These are phyloP conservation scores for Pelecanus crispus DNA, from an alignment of 2,113 vertebrate genomes.

Conservation along the genomic window DNA sequence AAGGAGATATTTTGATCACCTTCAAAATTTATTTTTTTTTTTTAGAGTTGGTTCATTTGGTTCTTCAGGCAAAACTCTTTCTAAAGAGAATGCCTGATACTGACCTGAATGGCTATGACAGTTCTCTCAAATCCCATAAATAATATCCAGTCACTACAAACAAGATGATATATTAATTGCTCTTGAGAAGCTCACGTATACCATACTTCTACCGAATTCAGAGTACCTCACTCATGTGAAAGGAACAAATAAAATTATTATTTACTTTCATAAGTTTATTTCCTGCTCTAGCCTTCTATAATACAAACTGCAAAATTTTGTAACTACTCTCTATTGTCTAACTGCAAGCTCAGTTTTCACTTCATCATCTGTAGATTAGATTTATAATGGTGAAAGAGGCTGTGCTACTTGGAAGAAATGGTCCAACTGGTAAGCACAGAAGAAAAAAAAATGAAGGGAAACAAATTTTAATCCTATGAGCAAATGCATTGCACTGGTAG, in stretches of 20 bases:
- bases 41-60: background rate
- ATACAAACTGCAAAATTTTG: background rate
- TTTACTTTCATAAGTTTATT: background rate
- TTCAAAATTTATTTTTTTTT: background rate
- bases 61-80: background rate
- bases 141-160: background rate
- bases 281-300: background rate
- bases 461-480: background rate
- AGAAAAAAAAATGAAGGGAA: background rate
- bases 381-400: background rate
- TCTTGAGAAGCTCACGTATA: background rate
- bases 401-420: background rate
- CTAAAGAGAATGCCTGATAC: background rate
- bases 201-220: background rate
- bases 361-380: background rate
- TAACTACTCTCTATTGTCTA: background rate
- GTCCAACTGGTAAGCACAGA: background rate
- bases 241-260: background rate
- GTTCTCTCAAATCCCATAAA: background rate
- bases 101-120: background rate
- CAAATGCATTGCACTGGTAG: background rate
- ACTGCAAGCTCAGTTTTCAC: background rate
- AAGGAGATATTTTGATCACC: background rate
- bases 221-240: background rate
- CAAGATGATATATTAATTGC: background rate